Evolutionary conservation across 2,888 invertebrate genomes (phyloP).

Genomic region (Hermodice carunculata): DNA sequence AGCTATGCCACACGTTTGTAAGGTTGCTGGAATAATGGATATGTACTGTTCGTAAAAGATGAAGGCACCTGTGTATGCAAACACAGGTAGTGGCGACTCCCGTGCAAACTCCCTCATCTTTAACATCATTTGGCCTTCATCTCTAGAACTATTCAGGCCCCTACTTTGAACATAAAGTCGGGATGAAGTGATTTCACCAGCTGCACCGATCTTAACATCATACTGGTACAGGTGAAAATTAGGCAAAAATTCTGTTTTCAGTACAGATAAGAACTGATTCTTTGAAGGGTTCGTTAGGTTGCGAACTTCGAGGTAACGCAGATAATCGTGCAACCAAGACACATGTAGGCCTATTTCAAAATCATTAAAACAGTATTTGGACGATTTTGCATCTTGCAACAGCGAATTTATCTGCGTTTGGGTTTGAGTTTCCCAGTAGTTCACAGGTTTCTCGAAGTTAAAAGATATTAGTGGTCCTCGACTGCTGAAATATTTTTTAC

Average conservation of each 20-base stretch:
- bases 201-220: neutral
- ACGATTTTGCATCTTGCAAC: neutral
- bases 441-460: neutral
- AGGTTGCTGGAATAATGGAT: constrained; percentile 14
- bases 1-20: constrained; percentile 25
- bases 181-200: neutral
- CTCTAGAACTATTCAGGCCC: neutral
- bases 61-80: constrained; percentile 19
- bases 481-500: neutral
- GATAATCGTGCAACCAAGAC: neutral
- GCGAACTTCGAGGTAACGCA: neutral
- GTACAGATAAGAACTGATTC: neutral
- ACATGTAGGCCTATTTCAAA: no score
- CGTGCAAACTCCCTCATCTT: neutral
- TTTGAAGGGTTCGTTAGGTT: neutral
- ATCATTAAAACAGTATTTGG: neutral
- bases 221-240: neutral
- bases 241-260: neutral
- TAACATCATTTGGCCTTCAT: neutral
- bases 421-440: neutral
- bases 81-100: neutral
- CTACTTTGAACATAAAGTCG: neutral
- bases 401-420: neutral
- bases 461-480: neutral
- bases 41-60: constrained; percentile 28